These are phyloP conservation scores for Molanna angustata DNA, from an alignment of 2,888 invertebrate species.

Conservation along the genomic window DNA sequence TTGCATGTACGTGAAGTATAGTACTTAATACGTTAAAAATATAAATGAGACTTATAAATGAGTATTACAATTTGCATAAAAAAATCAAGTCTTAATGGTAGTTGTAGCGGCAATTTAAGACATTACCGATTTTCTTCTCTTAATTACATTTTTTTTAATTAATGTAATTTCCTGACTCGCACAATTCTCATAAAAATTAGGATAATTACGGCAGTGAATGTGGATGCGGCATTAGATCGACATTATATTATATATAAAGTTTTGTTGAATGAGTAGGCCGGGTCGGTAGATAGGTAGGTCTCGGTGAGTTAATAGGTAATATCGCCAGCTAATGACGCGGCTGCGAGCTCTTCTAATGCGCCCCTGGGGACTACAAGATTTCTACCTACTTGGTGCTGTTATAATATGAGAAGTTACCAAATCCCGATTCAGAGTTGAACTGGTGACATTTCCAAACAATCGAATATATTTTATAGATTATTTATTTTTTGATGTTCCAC, in stretches of 20 bases:
- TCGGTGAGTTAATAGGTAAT: slow-evolving; percentile 52
- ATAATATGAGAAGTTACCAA: too few species aligned
- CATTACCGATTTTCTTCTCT: background rate
- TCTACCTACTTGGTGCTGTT: background rate
- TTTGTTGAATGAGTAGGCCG: background rate
- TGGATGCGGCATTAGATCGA: background rate
- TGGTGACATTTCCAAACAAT: too few species aligned
- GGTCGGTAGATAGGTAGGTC: background rate
- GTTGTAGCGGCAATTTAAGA: background rate
- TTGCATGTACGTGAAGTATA: too few species aligned
- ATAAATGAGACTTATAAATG: background rate
- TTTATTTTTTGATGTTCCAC: too few species aligned
- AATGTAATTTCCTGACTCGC: background rate
- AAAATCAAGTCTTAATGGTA: background rate
- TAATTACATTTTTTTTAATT: background rate
- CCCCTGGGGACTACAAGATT: slow-evolving; percentile 20
- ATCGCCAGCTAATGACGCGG: slow-evolving; percentile 54
- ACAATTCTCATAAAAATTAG: background rate
- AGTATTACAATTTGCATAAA: background rate
- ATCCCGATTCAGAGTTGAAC: too few species aligned
- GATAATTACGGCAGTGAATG: background rate
- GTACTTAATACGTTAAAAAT: background rate
- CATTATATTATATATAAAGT: background rate
- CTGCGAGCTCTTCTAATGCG: slow-evolving; percentile 26
- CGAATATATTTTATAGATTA: too few species aligned